Conservation (phyloP, 2,888 invertebrate species). For the Abscondita cerata region DNA sequence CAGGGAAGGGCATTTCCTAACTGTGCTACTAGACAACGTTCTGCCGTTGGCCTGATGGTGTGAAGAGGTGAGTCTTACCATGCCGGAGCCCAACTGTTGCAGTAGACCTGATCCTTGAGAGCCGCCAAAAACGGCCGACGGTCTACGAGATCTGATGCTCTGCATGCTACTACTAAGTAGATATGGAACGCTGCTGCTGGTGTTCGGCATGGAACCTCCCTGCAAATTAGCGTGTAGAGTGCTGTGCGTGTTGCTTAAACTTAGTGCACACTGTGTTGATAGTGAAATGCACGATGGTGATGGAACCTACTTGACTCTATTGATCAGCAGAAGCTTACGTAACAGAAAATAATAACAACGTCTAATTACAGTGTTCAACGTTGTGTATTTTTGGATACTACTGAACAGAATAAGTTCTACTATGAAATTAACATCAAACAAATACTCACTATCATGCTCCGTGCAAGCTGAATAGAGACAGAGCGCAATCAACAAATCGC, state of each 20-base stretch:
- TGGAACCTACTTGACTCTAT: slow-evolving; percentile 23
- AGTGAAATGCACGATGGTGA: slow-evolving; percentile 28
- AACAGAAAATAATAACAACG: slow-evolving; percentile 19
- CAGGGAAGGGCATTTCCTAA: slow-evolving; percentile 79
- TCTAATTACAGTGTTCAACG: slow-evolving; percentile 26
- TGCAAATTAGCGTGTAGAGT: slow-evolving; percentile 54
- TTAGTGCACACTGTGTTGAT: slow-evolving; percentile 21
- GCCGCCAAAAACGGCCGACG: slow-evolving; percentile 72
- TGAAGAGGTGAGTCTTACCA: slow-evolving; percentile 86
- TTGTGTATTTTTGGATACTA: slow-evolving; percentile 24
- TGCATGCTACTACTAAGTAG: slow-evolving; percentile 81
- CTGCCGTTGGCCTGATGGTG: slow-evolving; percentile 61
- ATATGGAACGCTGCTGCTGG: slow-evolving; percentile 87
- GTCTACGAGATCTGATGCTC: slow-evolving; percentile 77
- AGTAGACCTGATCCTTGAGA: slow-evolving; percentile 65
- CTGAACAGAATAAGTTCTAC: slow-evolving; percentile 15
- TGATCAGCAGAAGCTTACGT: slow-evolving; percentile 23
- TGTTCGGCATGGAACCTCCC: slow-evolving; percentile 91
- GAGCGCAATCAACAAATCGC: slow-evolving; percentile 66
- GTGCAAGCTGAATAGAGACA: slow-evolving; percentile 81
- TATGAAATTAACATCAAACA: slow-evolving; percentile 35
- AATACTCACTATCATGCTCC: slow-evolving; percentile 91
- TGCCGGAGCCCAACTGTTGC: slow-evolving; percentile 90
- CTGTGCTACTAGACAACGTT: slow-evolving; percentile 64
- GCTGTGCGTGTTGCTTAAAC: slow-evolving; percentile 14